Base-by-base conservation (phyloP, 2,888 invertebrate species). In the Muscina levida region DNA sequence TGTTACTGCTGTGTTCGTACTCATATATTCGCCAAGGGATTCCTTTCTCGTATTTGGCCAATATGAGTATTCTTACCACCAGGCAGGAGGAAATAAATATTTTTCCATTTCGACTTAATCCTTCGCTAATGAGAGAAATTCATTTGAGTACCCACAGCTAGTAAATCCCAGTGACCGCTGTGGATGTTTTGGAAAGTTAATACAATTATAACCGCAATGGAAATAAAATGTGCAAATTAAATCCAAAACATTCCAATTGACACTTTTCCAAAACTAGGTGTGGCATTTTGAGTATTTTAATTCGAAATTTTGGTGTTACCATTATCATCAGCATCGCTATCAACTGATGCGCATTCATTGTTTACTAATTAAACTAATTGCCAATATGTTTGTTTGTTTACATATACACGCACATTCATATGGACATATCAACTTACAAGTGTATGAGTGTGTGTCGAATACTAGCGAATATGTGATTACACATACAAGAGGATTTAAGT, bases 341-440 rank as follows among this genome's bases (percentile, higher is more conserved):
- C 72, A 56, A 66, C 62, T 77, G 75, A 77, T 72, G 72, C 48
- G 71, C 68, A 72, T 72, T 73, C 79, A 82, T 82, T 82, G 79
- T 78, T 77, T 79, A 62, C 79, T 83, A 83, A 83, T 83, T 83
- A 83, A 80, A 82, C 82, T 83, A 83, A 82, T 83, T 83, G 75
- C 70, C 70, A 73, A 59, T 71, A 74, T 68, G 73, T 59, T 44
- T 11, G 22, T 53, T 13, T 46, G 62, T 56, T 31, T 26, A 15
- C 53, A n/a, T 15, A 65, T 65, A n/a, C 19, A 42, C 19, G 22
- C 46, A 1, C 6, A 42, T 62, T 2, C 31, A 31, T 42, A 42
- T 62, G 11, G 6, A 5, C n/a, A 65, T 42, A 2, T 4, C 15
- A 11, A 19, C 15, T 10, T 5, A 48, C 22, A 72, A 72, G 44